Percentiles rank a stretch among this genome's conserved stretches.
Evolutionary conservation across 2,797 vertebrate species (phyloP).

Genomic region (Lerista edwardsae): DNA sequence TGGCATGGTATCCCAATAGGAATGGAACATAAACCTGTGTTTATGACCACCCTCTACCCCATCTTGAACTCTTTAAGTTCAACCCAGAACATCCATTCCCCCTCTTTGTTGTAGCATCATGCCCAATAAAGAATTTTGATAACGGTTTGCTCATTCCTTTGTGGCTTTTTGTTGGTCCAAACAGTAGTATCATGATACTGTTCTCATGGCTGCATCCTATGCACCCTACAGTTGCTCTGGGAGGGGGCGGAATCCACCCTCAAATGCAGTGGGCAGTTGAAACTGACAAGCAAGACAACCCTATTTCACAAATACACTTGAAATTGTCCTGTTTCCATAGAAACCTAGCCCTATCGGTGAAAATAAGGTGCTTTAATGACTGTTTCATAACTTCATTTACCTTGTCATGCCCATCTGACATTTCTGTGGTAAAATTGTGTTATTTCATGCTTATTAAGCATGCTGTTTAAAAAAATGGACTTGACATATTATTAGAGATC

Average conservation of each 20-base stretch:
- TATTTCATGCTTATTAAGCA: slow-evolving; percentile 37
- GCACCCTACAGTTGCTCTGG: not conserved
- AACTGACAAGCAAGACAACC: not conserved
- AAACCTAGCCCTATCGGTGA: slow-evolving; percentile 52
- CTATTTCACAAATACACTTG: slow-evolving; percentile 24
- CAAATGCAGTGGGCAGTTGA: not conserved
- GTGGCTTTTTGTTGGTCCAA: not conserved
- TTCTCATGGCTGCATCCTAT: not conserved
- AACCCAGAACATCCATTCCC: not conserved
- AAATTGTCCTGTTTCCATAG: slow-evolving; percentile 67
- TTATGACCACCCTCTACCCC: no score
- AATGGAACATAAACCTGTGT: no score
- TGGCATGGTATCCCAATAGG: no score
- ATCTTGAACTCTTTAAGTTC: no score
- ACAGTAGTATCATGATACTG: not conserved
- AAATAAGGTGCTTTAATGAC: slow-evolving; percentile 49
- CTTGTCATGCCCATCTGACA: slow-evolving; percentile 36
- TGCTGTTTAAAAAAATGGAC: slow-evolving; percentile 9
- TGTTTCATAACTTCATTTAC: slow-evolving; percentile 41
- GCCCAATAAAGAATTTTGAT: no score
- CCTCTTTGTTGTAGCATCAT: not conserved
- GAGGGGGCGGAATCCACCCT: not conserved
- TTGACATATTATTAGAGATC: slow-evolving; percentile 38
- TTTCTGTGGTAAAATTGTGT: not conserved
- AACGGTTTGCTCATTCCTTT: not conserved